These are phyloP conservation scores for Zaprionus tsacasi DNA, from an alignment of 1,140 invertebrate species.

Conservation along the genomic window DNA sequence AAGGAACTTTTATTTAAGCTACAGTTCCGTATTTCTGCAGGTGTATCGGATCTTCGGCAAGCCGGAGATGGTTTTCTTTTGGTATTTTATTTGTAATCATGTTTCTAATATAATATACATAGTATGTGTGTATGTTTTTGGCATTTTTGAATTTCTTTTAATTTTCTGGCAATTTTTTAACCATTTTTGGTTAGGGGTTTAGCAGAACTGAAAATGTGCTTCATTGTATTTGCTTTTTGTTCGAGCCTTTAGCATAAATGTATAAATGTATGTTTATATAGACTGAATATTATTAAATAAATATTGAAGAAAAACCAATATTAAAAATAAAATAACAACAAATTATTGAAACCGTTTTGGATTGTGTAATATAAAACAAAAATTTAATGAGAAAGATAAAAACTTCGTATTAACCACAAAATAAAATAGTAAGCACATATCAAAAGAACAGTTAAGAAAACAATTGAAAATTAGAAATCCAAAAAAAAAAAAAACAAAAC, in stretches of 20 bases:
- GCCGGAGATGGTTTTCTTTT: conserved; percentile 3
- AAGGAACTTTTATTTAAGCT: conserved; percentile 6
- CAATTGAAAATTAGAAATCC: conserved; percentile 14
- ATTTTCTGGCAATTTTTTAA: conserved; percentile 39
- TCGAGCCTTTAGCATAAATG: conserved; percentile 66
- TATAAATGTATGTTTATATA: conserved; percentile 83
- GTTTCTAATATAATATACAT: conserved; percentile 25
- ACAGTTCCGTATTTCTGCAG: not conserved
- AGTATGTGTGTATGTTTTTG: conserved; percentile 25
- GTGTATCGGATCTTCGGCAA: conserved; percentile 18
- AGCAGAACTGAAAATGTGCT: conserved; percentile 66
- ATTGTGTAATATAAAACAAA: conserved; percentile 53
- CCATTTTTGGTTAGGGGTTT: conserved; percentile 59
- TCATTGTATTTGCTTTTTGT: conserved; percentile 52
- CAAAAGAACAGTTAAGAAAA: conserved; percentile 43
- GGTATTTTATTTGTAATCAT: conserved; percentile 13
- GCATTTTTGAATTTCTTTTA: conserved; percentile 35
- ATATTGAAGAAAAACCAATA: conserved; percentile 49
- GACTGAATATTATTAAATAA: conserved; percentile 81
- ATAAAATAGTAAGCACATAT: conserved; percentile 74
- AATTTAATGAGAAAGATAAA: conserved; percentile 30
- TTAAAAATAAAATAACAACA: conserved; percentile 24
- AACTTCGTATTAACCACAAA: conserved; percentile 59
- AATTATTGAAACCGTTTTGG: conserved; percentile 32
- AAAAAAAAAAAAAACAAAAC: not conserved